Evolutionary conservation across 2,797 vertebrate species (phyloP), one percentile per base, ranked within the genome.

Genomic region (Cephalopachus bancanus): DNA sequence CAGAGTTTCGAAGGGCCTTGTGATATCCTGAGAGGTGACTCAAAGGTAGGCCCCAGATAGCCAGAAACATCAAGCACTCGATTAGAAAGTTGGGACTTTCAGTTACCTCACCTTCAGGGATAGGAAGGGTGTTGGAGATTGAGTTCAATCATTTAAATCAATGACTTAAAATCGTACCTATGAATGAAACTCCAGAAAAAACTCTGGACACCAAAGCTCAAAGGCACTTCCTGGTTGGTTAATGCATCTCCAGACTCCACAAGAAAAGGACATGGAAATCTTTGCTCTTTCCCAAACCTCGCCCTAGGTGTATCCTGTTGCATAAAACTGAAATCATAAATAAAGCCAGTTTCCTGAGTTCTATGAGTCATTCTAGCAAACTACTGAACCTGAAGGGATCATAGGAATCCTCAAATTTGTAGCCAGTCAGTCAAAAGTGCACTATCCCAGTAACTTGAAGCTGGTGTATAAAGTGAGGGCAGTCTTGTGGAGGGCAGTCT

Each of bases 111-210:
- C 44, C n/a, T 88, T 19, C 37, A 94, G 53, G 53, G 26, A 81
- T 15, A 22, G 20, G 51, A 81, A 33, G 37, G 6, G 3, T 7
- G 44, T 19, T 69, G 37, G 24, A 87, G 3, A 51, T 20, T 72
- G 67, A 92, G 37, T 93, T 94, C 22, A 81, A 64, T 64, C 24
- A 84, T 14, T 51, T 33, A 60, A 67, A 78, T 60, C 24, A 85
- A 16, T 26, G 22, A 95, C 22, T 87, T 87, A 92, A 89, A 93
- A 89, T 71, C 64, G 26, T 49, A 81, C 16, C 14, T 94, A 75
- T 22, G 20, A 81, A 81, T 75, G 15, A 92, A 97, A 93, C 4
- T 33, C 44, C 59, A 49, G 30, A 37, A 95, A 92, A 88, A 88
- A 37, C 55, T 89, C 37, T 81, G 7, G 80, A 93, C n/a, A 65